Conservation (phyloP, 2,888 invertebrate species). For the Tryphoninae sp. region DNA sequence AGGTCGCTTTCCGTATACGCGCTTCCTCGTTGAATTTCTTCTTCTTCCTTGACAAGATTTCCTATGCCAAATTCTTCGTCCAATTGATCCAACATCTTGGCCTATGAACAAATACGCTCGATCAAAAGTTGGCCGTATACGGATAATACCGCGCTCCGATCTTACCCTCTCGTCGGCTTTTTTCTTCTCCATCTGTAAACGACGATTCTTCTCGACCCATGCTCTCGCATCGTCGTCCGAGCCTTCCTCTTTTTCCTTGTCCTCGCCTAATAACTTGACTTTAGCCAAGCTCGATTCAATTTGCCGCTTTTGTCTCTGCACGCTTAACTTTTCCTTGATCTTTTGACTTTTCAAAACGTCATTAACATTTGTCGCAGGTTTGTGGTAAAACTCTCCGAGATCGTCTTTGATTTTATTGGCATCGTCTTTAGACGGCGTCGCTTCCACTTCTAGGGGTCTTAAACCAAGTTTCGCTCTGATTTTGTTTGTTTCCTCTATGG, state of each 20-base stretch:
- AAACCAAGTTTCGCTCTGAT: constrained; percentile 95
- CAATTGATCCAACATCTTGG: constrained; percentile 96
- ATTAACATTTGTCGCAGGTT: constrained; percentile 90
- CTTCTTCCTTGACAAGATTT: constrained; percentile 91
- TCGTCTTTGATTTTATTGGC: constrained; percentile 82
- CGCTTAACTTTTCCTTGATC: constrained; percentile 89
- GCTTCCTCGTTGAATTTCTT: constrained; percentile 83
- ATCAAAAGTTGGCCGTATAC: not conserved
- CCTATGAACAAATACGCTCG: constrained; percentile 82
- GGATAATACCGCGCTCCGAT: not conserved
- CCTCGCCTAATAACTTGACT: constrained; percentile 86
- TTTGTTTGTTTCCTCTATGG: constrained; percentile 93
- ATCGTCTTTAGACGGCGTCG: constrained; percentile 73
- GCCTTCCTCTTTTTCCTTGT: constrained; percentile 80
- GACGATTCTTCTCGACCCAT: constrained; percentile 93
- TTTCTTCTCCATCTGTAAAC: constrained; percentile 89
- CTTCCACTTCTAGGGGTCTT: constrained; percentile 91
- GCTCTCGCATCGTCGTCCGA: constrained; percentile 88
- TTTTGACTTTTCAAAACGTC: constrained; percentile 90
- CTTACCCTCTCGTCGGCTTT: constrained; percentile 92
- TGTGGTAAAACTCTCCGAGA: constrained; percentile 92
- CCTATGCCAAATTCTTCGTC: constrained; percentile 96
- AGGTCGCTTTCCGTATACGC: constrained; percentile 89
- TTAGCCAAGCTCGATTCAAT: constrained; percentile 87
- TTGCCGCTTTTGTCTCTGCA: constrained; percentile 90